Base-by-base conservation (phyloP, 1,140 invertebrate genomes). In the Pteromalus puparum region DNA sequence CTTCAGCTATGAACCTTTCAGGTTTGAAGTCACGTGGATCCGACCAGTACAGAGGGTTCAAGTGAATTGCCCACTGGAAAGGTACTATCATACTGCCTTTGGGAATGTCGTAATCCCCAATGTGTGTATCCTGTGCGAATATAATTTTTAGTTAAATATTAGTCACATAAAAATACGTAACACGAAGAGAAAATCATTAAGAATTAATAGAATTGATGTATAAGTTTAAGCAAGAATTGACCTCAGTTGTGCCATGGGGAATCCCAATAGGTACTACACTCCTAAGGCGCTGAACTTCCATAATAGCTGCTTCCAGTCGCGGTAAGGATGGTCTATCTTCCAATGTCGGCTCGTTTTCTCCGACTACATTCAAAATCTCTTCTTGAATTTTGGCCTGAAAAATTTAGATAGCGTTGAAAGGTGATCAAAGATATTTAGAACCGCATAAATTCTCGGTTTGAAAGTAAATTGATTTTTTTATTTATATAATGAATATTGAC, bases 41-140 rank as follows among this genome's bases (percentile, higher is more conserved):
- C 0, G 93, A 86, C 95, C 97, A 99, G 53, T 94, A 90, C 5
- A 92, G 87, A 0, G 95, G 93, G 90, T 98, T 95, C 93, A 96
- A 97, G 89, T 98, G 97, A 30, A 98, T 93, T 7, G 96, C 95
- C 96, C 97, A 98, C 84, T 97, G 95, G 15, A 98, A 91, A 0
- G 97, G 96, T 24, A 98, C 93, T 1, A 97, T 92, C 95, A 95
- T 94, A 0, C 94, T 93, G 5, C 93, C 94, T 85, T 94, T 93
- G 0, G 95, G 94, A 1, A 93, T 78, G 30, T 90, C 88, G 77
- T 90, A 96, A 94, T 95, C 70, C 90, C 91, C 85, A 92, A 95
- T 91, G 93, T 93, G 18, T 90, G 95, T 94, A 73, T 97, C 95
- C 94, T 96, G 48, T 67, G n/a, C 6, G 13, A 48, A 18, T 48